phyloP scores from a whole-genome alignment of 2,888 invertebrate species.

The Serrognathus titanus region DNA sequence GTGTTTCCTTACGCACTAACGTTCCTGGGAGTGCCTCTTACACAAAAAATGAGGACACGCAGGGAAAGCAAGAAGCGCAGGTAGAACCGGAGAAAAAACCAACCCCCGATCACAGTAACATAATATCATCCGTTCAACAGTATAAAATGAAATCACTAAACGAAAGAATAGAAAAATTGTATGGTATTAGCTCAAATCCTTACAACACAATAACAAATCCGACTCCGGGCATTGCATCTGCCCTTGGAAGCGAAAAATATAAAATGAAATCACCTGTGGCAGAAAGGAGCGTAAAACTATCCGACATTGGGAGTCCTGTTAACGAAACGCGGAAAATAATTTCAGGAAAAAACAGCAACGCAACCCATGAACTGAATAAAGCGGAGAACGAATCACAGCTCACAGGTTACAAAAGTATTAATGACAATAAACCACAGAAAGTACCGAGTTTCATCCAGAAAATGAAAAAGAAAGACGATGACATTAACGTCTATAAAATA shows the following conservation, averaged over 20 bases:
- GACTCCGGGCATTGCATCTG: background rate
- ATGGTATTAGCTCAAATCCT: conserved; percentile 3
- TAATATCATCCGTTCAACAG: background rate
- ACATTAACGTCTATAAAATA: conserved; percentile 37
- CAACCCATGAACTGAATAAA: conserved; percentile 45
- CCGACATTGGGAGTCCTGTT: conserved; percentile 16
- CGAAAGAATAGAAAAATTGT: conserved; percentile 17
- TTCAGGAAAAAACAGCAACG: conserved; percentile 36
- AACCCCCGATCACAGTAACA: conserved; percentile 15
- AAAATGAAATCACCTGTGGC: conserved; percentile 13
- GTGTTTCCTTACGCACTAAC: conserved; percentile 23
- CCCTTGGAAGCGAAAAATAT: background rate
- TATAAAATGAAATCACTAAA: conserved; percentile 13
- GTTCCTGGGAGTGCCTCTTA: conserved; percentile 27
- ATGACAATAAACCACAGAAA: conserved; percentile 47
- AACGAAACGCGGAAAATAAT: conserved; percentile 19
- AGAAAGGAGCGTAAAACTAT: conserved; percentile 5
- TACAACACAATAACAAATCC: conserved; percentile 8
- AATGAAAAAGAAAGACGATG: conserved; percentile 30
- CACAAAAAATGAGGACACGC: conserved; percentile 18
- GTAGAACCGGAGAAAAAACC: conserved; percentile 8
- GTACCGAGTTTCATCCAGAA: conserved; percentile 33
- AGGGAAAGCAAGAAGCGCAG: background rate
- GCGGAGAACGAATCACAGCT: conserved; percentile 52
- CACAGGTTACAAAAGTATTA: conserved; percentile 54